Evolutionary conservation across 2,888 invertebrate genomes (phyloP), one percentile per base, ranked within the genome.

Genomic region (Mayetiola destructor): DNA sequence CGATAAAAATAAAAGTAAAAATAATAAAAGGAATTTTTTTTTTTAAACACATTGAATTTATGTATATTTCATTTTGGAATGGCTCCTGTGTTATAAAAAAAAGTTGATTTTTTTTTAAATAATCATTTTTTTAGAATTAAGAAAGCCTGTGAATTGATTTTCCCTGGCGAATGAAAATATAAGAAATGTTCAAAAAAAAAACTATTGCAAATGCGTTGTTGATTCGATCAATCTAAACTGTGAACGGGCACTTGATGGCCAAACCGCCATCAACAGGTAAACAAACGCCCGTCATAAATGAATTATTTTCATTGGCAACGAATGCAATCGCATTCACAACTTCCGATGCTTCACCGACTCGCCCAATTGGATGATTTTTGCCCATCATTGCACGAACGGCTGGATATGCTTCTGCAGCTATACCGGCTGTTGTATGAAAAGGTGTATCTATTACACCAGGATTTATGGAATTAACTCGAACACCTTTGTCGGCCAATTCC

Each of bases 211-310:
- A n/a, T n/a, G n/a, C n/a, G n/a, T n/a, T n/a, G n/a, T n/a, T n/a
- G n/a, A n/a, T n/a, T n/a, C n/a, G n/a, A n/a, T n/a, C n/a, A n/a
- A n/a, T n/a, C n/a, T n/a, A n/a, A n/a, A n/a, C n/a, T n/a, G n/a
- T n/a, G n/a, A n/a, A n/a, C n/a, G 94, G 93, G 65, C 94, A 93
- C 85, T 93, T 88, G 6, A 87, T 88, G 71, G 92, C 90, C 54
- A 93, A 78, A 0, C 97, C 97, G 23, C 97, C 97, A 71, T 97
- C 97, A 0, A 96, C 88, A 0, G 92, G 87, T 21, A 99, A 64
- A 58, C 83, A 84, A 4, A 80, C 87, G 3, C 94, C 96, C 8
- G 96, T 97, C 3, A 90, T 88, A 67, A 90, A 95, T 62, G 87
- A 88, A 2, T 91, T 84, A 61, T 84, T 76, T 57, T 88, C 84